Percentiles rank a stretch among this genome's conserved stretches.
These are phyloP conservation scores for Caenorhabditis plicata DNA, from an alignment of 2,888 invertebrate species.

Conservation along the genomic window DNA sequence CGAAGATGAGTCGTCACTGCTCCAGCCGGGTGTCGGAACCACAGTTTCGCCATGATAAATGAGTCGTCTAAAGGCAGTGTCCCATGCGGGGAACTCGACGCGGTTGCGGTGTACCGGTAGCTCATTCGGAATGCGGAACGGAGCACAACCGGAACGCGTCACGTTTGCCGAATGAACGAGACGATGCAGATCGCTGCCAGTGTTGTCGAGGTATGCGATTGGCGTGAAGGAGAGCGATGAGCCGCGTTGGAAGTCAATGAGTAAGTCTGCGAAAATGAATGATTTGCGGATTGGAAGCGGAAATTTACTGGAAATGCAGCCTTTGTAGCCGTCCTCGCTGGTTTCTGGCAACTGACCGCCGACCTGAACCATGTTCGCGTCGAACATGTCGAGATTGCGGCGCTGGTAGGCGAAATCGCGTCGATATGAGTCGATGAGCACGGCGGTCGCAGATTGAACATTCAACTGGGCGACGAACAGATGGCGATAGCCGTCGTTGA, in stretches of 20 bases:
- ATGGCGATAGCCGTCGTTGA: conserved; percentile 55
- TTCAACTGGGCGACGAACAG: conserved; percentile 50
- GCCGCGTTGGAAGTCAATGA: conserved; percentile 47
- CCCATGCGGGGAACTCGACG: conserved; percentile 45
- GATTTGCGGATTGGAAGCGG: not conserved
- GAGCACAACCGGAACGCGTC: conserved; percentile 15
- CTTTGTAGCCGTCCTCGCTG: conserved; percentile 23
- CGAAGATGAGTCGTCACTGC: conserved; percentile 12
- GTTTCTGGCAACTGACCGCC: conserved; percentile 21
- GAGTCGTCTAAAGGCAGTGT: conserved; percentile 38
- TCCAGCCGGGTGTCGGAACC: conserved; percentile 4
- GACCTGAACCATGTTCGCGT: conserved; percentile 17
- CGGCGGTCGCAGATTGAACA: conserved; percentile 23
- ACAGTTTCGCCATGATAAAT: conserved; percentile 21
- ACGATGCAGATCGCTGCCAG: conserved; percentile 7
- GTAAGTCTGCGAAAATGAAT: conserved; percentile 33
- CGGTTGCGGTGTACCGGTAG: conserved; percentile 32
- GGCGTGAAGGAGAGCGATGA: conserved; percentile 21
- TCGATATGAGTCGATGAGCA: conserved; percentile 39
- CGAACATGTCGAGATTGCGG: conserved; percentile 31
- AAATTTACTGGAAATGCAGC: conserved; percentile 45
- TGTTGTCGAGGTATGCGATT: conserved; percentile 20
- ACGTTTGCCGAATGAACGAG: not conserved
- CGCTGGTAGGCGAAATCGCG: conserved; percentile 21
- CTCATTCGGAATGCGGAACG: conserved; percentile 32